These are phyloP conservation scores for Leptestheria dahalacensis DNA, from an alignment of 1,140 invertebrate species.

Conservation along the genomic window DNA sequence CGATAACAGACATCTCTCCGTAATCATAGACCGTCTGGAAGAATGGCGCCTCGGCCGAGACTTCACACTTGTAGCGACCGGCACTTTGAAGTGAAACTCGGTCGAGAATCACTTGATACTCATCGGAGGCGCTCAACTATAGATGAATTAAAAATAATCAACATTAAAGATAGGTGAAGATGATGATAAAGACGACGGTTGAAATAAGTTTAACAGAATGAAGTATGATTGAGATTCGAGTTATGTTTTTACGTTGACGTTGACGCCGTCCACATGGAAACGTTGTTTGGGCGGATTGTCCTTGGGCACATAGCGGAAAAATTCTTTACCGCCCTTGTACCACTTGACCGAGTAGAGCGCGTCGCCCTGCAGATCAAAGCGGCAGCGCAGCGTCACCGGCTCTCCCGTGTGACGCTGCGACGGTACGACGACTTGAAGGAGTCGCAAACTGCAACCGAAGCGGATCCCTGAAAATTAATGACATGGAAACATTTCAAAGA, in stretches of 20 bases:
- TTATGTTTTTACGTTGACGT: slow-evolving; percentile 23
- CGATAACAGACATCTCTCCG: background rate
- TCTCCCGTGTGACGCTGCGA: background rate
- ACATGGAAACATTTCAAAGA: no score
- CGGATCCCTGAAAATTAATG: background rate
- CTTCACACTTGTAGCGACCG: slow-evolving; percentile 26
- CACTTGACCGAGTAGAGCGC: slow-evolving; percentile 46
- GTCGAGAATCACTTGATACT: slow-evolving; percentile 3
- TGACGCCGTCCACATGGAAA: slow-evolving; percentile 25
- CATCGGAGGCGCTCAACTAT: slow-evolving; percentile 6
- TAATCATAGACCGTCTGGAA: slow-evolving; percentile 19
- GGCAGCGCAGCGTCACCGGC: background rate
- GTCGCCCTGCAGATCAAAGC: slow-evolving; percentile 8
- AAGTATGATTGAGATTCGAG: no score
- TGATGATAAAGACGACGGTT: no score
- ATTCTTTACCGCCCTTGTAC: slow-evolving; percentile 45
- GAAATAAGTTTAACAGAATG: no score
- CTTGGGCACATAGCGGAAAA: slow-evolving; percentile 41
- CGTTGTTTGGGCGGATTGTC: slow-evolving; percentile 23
- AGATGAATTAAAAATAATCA: background rate
- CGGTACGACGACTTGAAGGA: background rate
- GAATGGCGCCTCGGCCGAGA: slow-evolving; percentile 25
- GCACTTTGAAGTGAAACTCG: slow-evolving; percentile 14
- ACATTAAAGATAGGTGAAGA: no score
- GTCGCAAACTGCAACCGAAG: background rate